Evolutionary conservation across 2,113 vertebrate species (phyloP).

Genomic region (Hirundichthys speculiger): DNA sequence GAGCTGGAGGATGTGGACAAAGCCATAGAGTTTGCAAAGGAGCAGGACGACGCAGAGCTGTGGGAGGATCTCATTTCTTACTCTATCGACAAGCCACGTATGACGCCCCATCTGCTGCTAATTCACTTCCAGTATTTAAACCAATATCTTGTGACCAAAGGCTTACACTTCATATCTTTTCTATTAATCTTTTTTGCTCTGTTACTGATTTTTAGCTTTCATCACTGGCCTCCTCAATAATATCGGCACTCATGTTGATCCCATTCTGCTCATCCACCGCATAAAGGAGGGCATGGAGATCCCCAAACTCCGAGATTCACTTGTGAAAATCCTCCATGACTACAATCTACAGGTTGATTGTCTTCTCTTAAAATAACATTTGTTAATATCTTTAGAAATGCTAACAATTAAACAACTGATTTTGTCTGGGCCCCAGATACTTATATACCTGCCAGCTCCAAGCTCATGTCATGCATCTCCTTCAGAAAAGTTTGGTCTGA

Average conservation of each 20-base stretch:
- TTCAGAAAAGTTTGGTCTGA: too few relatives aligned
- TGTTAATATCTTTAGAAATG: neutral
- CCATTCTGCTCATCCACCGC: conserved; percentile 94
- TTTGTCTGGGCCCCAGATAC: too few relatives aligned
- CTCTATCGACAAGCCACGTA: conserved; percentile 98
- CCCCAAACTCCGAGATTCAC: conserved; percentile 94
- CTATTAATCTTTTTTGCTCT: neutral
- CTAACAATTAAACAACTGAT: too few relatives aligned
- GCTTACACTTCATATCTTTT: neutral
- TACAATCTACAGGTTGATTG: conserved; percentile 94
- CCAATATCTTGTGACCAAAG: neutral
- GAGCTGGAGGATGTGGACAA: conserved; percentile 95
- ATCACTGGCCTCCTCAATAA: conserved; percentile 98
- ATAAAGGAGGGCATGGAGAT: conserved; percentile 99
- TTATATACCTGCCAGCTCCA: too few relatives aligned
- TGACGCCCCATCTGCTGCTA: conserved; percentile 31
- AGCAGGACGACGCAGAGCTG: conserved; percentile 95
- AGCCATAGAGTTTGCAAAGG: conserved; percentile 98
- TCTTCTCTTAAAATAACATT: neutral
- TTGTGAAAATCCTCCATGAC: conserved; percentile 98
- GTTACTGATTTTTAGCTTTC: conserved; percentile 82
- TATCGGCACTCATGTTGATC: conserved; percentile 97
- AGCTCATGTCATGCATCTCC: too few relatives aligned
- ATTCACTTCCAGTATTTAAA: neutral
- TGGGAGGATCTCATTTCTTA: conserved; percentile 99